phyloP scores from a whole-genome alignment of 2,888 invertebrate genomes.

The Pseudanteris insignis region DNA sequence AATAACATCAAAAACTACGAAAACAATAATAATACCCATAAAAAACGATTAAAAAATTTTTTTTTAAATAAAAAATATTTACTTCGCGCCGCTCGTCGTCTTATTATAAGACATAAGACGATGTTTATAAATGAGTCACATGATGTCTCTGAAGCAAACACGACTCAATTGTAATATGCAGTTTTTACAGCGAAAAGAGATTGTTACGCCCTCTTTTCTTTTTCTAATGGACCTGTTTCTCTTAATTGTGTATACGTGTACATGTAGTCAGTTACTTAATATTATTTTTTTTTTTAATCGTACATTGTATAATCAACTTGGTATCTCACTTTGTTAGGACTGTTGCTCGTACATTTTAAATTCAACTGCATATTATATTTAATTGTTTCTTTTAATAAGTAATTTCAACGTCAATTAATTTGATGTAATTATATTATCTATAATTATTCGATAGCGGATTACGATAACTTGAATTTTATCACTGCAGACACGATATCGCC shows the following conservation, averaged over 20 bases:
- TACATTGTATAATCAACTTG: slow-evolving; percentile 9
- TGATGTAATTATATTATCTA: too few species aligned
- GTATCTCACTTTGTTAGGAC: slow-evolving; percentile 21
- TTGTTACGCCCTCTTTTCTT: slow-evolving; percentile 2
- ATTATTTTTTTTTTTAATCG: neutral
- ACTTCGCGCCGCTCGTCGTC: neutral
- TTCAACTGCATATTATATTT: too few species aligned
- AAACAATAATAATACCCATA: slow-evolving; percentile 9
- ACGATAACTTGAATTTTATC: too few species aligned
- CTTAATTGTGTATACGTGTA: too few species aligned
- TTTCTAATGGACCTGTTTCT: too few species aligned
- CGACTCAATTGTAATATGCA: slow-evolving; percentile 1
- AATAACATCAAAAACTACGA: slow-evolving; percentile 25
- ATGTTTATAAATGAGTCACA: neutral
- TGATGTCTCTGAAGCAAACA: slow-evolving; percentile 7
- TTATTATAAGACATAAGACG: slow-evolving; percentile 28
- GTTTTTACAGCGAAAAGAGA: slow-evolving; percentile 23
- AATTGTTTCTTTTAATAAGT: too few species aligned
- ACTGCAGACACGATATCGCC: too few species aligned
- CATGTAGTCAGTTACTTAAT: too few species aligned
- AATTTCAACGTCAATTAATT: too few species aligned
- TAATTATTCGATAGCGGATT: too few species aligned
- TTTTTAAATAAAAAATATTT: slow-evolving; percentile 16
- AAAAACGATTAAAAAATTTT: slow-evolving; percentile 3
- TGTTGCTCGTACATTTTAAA: too few species aligned